Conservation (phyloP, 2,113 vertebrate species). For the Mungos mungo region DNA sequence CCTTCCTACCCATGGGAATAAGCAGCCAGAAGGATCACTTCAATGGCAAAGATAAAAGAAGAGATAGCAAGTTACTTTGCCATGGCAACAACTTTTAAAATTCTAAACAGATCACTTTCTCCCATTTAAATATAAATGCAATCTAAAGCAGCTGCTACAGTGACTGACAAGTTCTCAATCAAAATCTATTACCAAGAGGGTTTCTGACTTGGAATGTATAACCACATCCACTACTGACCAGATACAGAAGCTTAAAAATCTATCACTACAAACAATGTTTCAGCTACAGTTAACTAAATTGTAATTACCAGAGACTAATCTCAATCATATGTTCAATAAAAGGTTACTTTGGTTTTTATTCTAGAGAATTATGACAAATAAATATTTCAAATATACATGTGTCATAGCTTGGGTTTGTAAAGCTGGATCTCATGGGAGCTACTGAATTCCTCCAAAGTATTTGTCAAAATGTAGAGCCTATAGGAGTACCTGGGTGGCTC, state of each 20-base stretch:
- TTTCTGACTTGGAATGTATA: constrained; percentile 58
- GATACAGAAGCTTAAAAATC: constrained; percentile 67
- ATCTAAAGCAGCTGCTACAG: constrained; percentile 75
- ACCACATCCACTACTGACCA: constrained; percentile 63
- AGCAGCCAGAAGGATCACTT: constrained; percentile 72
- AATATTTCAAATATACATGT: background rate
- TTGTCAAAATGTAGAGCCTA: background rate
- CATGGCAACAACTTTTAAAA: constrained; percentile 80
- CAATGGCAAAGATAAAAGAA: constrained; percentile 75
- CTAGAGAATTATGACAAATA: background rate
- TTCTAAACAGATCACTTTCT: constrained; percentile 79
- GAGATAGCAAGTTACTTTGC: constrained; percentile 73
- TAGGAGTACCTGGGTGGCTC: background rate
- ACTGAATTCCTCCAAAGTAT: constrained; percentile 16
- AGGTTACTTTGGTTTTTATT: constrained; percentile 6
- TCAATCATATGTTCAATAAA: background rate
- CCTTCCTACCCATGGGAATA: constrained; percentile 53
- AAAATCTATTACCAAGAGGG: constrained; percentile 68
- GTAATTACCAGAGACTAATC: background rate
- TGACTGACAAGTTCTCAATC: constrained; percentile 76
- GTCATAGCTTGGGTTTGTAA: background rate
- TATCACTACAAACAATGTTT: constrained; percentile 22
- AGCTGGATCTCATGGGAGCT: background rate
- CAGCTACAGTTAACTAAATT: constrained; percentile 40
- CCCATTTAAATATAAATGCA: constrained; percentile 80